phyloP scores from a whole-genome alignment of 2,888 invertebrate genomes.

The Lordiphosa andalusiaca region DNA sequence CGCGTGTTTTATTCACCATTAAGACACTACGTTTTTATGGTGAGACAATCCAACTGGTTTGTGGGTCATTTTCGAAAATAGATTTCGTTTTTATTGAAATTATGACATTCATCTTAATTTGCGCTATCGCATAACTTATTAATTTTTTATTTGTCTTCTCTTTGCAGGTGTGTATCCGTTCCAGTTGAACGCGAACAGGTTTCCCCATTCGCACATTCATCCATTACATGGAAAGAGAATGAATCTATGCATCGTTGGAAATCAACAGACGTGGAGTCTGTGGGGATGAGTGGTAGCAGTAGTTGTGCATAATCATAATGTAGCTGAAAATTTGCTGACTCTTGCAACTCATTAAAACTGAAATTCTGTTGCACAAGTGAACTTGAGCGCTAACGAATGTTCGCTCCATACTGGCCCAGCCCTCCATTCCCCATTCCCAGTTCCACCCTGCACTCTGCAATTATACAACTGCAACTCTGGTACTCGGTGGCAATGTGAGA shows the following conservation, averaged over 20 bases:
- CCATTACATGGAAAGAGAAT: neutral
- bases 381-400: constrained; percentile 23
- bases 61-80: constrained; percentile 50
- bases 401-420: neutral
- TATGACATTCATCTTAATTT: constrained; percentile 77
- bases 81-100: constrained; percentile 73
- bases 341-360: constrained; percentile 51
- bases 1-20: constrained; percentile 62
- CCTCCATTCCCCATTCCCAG: neutral
- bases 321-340: constrained; percentile 37
- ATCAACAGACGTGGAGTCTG: constrained; percentile 3
- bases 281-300: too few species aligned
- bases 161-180: constrained; percentile 65
- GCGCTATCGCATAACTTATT: constrained; percentile 66
- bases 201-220: constrained; percentile 16
- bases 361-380: constrained; percentile 37
- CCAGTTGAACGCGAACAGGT: constrained; percentile 36
- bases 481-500: too few species aligned
- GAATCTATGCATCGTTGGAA: constrained; percentile 32
- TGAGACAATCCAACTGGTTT: constrained; percentile 50
- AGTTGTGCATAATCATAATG: neutral
- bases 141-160: constrained; percentile 44
- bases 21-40: constrained; percentile 19
- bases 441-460: neutral
- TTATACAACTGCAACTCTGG: too few species aligned